phyloP scores from a whole-genome alignment of 1,140 invertebrate genomes.

The Drosophila suzukii region DNA sequence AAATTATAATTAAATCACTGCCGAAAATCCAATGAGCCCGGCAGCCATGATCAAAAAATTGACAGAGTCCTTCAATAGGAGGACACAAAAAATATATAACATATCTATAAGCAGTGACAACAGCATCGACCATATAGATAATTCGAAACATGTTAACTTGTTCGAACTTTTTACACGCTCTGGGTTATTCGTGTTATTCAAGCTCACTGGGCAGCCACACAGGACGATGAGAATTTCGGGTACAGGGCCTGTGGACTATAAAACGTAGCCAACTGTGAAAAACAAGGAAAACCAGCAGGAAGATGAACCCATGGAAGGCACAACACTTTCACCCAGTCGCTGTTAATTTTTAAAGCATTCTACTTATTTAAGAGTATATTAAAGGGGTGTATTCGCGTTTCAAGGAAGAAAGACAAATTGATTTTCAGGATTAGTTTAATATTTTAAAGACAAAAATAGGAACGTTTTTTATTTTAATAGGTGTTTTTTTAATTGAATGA shows the following conservation, averaged over 20 bases:
- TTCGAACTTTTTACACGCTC: slow-evolving; percentile 24
- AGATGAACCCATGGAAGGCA: slow-evolving; percentile 7
- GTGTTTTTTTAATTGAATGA: too few species aligned
- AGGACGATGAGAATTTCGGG: slow-evolving; percentile 35
- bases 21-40: slow-evolving; percentile 26
- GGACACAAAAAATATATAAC: slow-evolving; percentile 1
- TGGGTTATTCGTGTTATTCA: slow-evolving; percentile 43
- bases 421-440: too few species aligned
- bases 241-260: slow-evolving; percentile 60
- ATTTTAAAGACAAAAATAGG: too few species aligned
- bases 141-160: slow-evolving; percentile 46
- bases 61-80: slow-evolving; percentile 9
- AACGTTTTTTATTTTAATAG: too few species aligned
- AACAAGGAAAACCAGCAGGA: slow-evolving; percentile 29
- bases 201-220: slow-evolving; percentile 51
- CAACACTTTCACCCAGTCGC: neutral
- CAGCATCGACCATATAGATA: slow-evolving; percentile 38
- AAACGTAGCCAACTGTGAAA: slow-evolving; percentile 66
- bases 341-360: slow-evolving; percentile 7
- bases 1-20: slow-evolving; percentile 34
- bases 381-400: too few species aligned
- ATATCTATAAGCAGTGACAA: neutral
- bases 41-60: slow-evolving; percentile 12
- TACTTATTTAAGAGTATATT: neutral
- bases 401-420: too few species aligned